Evolutionary conservation across 2,113 vertebrate species (phyloP).

Genomic region (Noturus placidus): DNA sequence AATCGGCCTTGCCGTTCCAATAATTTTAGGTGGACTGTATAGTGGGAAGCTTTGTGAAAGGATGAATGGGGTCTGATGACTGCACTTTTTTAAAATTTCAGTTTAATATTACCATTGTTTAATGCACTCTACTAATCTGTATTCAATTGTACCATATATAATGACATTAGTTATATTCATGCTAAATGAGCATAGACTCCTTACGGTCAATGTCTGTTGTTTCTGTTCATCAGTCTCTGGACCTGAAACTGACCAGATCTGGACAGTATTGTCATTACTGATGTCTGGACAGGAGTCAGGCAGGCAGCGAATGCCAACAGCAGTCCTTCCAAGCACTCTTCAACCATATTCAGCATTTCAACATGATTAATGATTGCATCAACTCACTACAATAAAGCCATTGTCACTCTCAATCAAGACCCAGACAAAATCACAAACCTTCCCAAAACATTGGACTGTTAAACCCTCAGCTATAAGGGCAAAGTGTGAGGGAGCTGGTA

Average conservation of each 20-base stretch:
- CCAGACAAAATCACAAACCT: constrained; percentile 39
- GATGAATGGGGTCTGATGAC: neutral
- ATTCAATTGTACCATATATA: neutral
- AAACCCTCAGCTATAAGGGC: constrained; percentile 26
- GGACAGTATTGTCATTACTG: neutral
- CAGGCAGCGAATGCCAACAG: constrained; percentile 32
- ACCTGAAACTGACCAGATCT: neutral
- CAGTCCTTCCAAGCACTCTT: constrained; percentile 32
- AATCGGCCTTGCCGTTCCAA: no score
- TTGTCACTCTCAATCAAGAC: constrained; percentile 14
- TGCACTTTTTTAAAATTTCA: neutral
- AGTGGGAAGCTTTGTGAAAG: neutral
- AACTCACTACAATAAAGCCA: constrained; percentile 50
- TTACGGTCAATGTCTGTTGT: neutral
- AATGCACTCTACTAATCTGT: neutral
- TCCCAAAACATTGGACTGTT: constrained; percentile 17
- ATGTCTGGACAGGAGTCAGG: constrained; percentile 12
- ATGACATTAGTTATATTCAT: neutral
- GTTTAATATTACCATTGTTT: neutral
- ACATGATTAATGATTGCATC: constrained; percentile 43
- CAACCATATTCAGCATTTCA: constrained; percentile 44
- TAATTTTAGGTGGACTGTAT: no score
- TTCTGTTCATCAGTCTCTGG: neutral
- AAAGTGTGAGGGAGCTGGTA: constrained; percentile 17
- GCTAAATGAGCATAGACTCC: neutral